These are phyloP conservation scores for Forbesichthys papilliferus DNA, from an alignment of 2,113 vertebrate species.

Conservation along the genomic window DNA sequence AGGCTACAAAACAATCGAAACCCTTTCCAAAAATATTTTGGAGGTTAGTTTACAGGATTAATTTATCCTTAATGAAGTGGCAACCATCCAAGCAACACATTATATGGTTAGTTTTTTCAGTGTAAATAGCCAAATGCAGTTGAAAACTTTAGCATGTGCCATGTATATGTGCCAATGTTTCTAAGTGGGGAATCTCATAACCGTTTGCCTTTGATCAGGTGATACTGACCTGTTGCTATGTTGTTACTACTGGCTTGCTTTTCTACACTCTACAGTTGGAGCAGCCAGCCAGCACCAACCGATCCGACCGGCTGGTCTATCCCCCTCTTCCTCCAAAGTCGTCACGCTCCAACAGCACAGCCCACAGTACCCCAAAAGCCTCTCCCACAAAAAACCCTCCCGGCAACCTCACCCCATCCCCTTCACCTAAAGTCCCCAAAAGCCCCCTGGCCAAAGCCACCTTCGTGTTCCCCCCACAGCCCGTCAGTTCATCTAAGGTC, in stretches of 20 bases:
- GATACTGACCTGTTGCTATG: neutral
- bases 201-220: neutral
- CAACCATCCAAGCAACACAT: too few species aligned
- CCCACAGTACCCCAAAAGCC: slow-evolving; percentile 1
- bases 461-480: slow-evolving; percentile 23
- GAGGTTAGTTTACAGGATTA: too few species aligned
- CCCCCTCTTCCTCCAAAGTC: slow-evolving; percentile 62
- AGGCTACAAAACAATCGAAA: too few species aligned
- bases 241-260: neutral
- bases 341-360: neutral
- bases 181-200: neutral
- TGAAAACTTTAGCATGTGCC: too few species aligned
- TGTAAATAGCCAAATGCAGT: too few species aligned
- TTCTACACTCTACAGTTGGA: slow-evolving; percentile 75
- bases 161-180: too few species aligned
- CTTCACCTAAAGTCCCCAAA: slow-evolving; percentile 20
- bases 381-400: neutral
- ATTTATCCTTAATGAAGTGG: too few species aligned
- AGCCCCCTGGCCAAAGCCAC: slow-evolving; percentile 21
- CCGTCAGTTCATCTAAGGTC: slow-evolving; percentile 11
- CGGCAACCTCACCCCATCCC: neutral
- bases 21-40: too few species aligned
- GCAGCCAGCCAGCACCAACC: slow-evolving; percentile 66
- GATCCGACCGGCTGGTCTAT: slow-evolving; percentile 79
- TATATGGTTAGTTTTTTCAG: too few species aligned